Conservation (phyloP, 2,113 vertebrate genomes). For the Scytalopus superciliaris region DNA sequence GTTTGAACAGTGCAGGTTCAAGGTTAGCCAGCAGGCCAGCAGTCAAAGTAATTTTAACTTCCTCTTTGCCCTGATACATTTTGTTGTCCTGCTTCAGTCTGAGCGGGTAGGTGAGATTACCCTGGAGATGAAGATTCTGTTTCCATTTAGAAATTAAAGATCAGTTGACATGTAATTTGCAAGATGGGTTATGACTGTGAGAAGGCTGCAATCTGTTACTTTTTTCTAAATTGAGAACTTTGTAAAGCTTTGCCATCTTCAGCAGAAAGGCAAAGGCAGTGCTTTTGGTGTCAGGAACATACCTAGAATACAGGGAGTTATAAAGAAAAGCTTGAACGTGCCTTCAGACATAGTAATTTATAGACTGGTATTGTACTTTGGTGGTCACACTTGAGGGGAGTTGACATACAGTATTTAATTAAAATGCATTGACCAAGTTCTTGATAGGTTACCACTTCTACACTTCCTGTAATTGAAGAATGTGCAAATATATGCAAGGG, state of each 20-base stretch:
- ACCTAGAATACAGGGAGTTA: background rate
- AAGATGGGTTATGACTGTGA: background rate
- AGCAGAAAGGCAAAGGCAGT: background rate
- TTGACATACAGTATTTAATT: background rate
- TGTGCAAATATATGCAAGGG: background rate
- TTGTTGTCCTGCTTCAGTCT: background rate
- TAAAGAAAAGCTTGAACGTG: background rate
- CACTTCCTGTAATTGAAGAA: background rate
- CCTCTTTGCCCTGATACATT: background rate
- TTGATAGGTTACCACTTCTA: background rate
- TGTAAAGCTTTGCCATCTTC: background rate
- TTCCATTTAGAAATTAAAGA: background rate
- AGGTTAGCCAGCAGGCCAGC: background rate
- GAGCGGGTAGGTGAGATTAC: background rate
- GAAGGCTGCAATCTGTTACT: background rate
- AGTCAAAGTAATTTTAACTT: background rate
- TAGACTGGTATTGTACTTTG: background rate
- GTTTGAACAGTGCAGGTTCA: accelerated
- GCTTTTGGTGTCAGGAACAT: background rate
- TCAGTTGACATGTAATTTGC: background rate
- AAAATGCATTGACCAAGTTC: background rate
- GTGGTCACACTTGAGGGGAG: background rate
- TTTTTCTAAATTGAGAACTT: background rate
- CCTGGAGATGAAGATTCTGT: background rate
- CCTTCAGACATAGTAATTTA: background rate